Base-by-base conservation (phyloP, 2,113 vertebrate genomes). In the pig (Sus scrofa) region DNA sequence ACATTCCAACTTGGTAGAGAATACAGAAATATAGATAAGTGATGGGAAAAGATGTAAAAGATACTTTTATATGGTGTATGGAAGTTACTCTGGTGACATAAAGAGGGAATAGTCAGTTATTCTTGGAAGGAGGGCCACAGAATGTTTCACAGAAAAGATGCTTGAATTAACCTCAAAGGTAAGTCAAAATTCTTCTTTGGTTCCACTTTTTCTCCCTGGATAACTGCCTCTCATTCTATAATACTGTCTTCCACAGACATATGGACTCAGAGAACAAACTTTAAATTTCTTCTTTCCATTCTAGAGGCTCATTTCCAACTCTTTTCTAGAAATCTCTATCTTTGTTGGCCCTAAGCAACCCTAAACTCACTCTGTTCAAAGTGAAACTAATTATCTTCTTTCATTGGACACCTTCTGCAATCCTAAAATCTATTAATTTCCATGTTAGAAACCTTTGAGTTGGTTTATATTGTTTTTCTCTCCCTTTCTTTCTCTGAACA, bases 381-480 rank as follows among this genome's bases (percentile, higher is more conserved):
- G 81, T 75, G 13, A 91, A 87, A 86, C 52, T 95, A 52, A 84
- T 90, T 87, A 32, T 81, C 56, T 84, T 96, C 58, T 79, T 86
- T 65, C 24, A 68, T 1, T 86, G 60, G 65, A 34, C 18, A 81
- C 27, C 9, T 15, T 86, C 27, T 6, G 26, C n/a, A 82, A 67
- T 78, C 27, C 79, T 71, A 34, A 85, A 70, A 78, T 87, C 15
- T 93, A 30, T 77, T 85, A 78, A 14, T 94, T 91, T 18, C 37
- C 26, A 22, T 62, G 22, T 18, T 9, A 82, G 60, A 62, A 68
- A 50, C 9, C 15, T 91, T 73, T 67, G 50, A 15, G 16, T 62
- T 77, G 58, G 68, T 91, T 94, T n/a, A 62, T n/a, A 78, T 94
- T 67, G 67, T 94, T 13, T 94, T 73, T 34, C 11, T 71, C 78